A percentile compares a stretch with the other conserved stretches of the same genome.
Conservation (phyloP, 2,113 vertebrate species). For the Colistium nudipinnis region DNA sequence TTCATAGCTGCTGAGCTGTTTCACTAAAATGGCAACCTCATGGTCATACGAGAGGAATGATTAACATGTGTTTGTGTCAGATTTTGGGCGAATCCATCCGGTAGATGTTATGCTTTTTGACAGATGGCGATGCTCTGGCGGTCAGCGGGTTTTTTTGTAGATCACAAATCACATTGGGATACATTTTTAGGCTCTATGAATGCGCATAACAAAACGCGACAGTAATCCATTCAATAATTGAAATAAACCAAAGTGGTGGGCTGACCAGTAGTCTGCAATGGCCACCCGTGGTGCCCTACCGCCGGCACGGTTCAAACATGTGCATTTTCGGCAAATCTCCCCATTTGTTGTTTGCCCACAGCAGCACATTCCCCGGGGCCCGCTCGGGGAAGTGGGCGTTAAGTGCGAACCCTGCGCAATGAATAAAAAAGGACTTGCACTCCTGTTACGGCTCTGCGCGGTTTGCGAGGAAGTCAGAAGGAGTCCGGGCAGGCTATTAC, state of each 20-base stretch:
- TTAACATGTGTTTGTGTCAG: background rate
- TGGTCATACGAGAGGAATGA: no score
- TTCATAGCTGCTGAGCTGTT: background rate
- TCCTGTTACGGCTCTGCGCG: background rate
- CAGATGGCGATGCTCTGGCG: background rate
- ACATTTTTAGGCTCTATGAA: background rate
- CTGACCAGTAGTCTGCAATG: background rate
- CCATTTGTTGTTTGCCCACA: slow-evolving; percentile 28
- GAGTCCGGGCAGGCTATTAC: slow-evolving; percentile 51
- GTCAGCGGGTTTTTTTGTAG: no score
- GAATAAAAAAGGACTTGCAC: slow-evolving; percentile 22
- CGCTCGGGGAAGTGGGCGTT: slow-evolving; percentile 27
- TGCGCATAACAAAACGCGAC: background rate
- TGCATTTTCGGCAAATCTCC: slow-evolving; percentile 2
- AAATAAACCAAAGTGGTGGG: background rate
- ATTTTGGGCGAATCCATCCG: background rate
- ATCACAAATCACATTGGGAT: background rate
- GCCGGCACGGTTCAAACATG: background rate
- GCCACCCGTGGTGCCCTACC: background rate
- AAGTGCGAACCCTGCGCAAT: slow-evolving; percentile 20
- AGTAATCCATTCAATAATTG: background rate
- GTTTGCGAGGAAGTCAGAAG: slow-evolving; percentile 26
- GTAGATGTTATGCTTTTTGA: background rate
- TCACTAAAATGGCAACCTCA: background rate
- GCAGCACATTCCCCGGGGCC: slow-evolving; percentile 21